Conservation (phyloP, 53 echinoderm and acorn worm species). For the Arbacia lixula region DNA sequence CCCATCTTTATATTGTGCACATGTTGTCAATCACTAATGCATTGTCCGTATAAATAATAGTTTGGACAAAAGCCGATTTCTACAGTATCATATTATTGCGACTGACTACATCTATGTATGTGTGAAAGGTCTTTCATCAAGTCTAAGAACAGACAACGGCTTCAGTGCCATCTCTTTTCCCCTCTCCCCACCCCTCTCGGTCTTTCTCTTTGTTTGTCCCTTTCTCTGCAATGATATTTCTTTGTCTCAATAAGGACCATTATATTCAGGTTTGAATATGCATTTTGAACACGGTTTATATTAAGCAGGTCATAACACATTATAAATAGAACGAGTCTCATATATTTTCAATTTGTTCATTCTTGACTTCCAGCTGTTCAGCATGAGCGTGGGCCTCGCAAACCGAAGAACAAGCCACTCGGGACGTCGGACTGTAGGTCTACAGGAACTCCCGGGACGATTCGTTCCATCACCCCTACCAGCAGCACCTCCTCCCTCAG, state of each 20-base stretch:
- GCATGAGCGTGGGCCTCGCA: conserved; percentile 94
- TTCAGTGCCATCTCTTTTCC: too few species aligned
- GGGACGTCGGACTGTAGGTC: conserved; percentile 32
- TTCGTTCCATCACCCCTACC: conserved; percentile 42
- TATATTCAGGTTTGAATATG: too few species aligned
- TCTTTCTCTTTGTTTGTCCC: too few species aligned
- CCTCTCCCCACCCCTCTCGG: too few species aligned
- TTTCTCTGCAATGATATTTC: too few species aligned
- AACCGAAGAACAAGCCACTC: conserved; percentile 83
- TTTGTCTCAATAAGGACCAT: too few species aligned
- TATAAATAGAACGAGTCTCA: too few species aligned
- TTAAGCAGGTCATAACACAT: too few species aligned
- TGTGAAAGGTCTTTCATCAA: background rate
- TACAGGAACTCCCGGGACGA: conserved; percentile 28
- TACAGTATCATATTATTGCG: background rate
- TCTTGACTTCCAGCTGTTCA: conserved; percentile 72
- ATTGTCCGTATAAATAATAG: background rate
- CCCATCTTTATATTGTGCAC: conserved; percentile 12
- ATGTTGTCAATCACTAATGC: background rate
- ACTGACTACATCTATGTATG: background rate
- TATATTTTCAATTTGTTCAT: background rate
- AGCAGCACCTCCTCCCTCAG: conserved; percentile 26
- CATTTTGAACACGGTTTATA: too few species aligned
- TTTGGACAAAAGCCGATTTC: background rate
- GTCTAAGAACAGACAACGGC: too few species aligned